These are phyloP conservation scores for Lepidurus arcticus DNA, from an alignment of 1,140 invertebrate species.

Conservation along the genomic window DNA sequence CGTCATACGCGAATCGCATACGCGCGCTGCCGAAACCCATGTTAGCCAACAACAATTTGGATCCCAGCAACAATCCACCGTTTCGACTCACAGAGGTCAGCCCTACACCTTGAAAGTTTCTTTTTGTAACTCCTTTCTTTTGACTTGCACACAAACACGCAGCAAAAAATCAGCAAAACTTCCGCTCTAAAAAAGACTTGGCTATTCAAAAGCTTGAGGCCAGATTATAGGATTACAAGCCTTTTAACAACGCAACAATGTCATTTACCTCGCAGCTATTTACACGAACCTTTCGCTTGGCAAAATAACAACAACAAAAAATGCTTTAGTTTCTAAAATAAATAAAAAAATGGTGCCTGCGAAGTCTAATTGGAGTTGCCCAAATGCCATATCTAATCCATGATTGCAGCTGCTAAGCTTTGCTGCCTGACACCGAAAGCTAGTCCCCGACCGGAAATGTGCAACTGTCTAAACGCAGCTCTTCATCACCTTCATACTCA, in stretches of 20 bases:
- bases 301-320: neutral
- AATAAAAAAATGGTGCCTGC: neutral
- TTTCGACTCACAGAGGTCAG: constrained; percentile 34
- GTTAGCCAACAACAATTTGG: constrained; percentile 34
- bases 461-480: neutral
- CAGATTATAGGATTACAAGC: neutral
- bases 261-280: neutral
- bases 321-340: neutral
- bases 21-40: constrained; percentile 33
- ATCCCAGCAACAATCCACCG: constrained; percentile 35
- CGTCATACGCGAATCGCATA: constrained; percentile 33
- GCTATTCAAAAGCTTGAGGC: neutral
- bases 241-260: neutral
- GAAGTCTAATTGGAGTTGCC: neutral
- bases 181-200: neutral
- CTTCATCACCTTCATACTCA: neutral
- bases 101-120: neutral
- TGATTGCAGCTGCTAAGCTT: neutral
- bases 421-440: neutral
- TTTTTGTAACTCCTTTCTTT: too few species aligned
- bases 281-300: neutral
- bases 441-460: neutral
- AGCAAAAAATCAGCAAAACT: neutral
- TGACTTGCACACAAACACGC: too few species aligned
- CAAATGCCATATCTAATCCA: neutral